A percentile compares a stretch with the other conserved stretches of the same genome.
phyloP scores from a whole-genome alignment of 2,797 vertebrate species.

The Sebastes minor region DNA sequence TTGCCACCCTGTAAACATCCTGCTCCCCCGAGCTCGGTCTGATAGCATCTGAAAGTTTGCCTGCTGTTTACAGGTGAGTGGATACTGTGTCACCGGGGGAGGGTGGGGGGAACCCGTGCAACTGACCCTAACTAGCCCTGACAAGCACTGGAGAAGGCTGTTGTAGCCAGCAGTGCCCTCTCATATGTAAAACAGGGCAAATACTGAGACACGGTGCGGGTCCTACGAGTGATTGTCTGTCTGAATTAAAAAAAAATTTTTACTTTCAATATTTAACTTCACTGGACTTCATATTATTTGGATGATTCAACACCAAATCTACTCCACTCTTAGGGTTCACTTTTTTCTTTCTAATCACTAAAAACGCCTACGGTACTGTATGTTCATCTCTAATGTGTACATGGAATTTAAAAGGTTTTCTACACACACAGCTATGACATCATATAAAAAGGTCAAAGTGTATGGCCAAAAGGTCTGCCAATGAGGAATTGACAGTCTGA shows the following conservation, averaged over 20 bases:
- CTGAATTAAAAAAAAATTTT: too few relatives aligned
- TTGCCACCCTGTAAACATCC: slow-evolving; percentile 23
- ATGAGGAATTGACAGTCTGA: slow-evolving; percentile 22
- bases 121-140: neutral
- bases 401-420: neutral
- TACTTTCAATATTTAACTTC: too few relatives aligned
- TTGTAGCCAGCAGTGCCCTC: neutral
- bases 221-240: too few relatives aligned
- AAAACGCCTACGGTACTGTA: neutral
- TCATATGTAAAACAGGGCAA: too few relatives aligned
- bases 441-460: neutral
- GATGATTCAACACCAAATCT: neutral
- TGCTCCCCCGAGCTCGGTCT: slow-evolving; percentile 17
- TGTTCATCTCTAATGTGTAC: neutral
- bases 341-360: neutral
- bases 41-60: slow-evolving; percentile 26
- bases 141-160: neutral
- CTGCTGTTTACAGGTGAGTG: slow-evolving; percentile 35
- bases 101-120: neutral
- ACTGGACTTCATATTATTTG: neutral
- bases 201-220: neutral
- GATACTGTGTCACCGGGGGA: neutral
- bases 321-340: neutral
- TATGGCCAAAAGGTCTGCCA: slow-evolving; percentile 23
- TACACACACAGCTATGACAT: neutral